Evolutionary conservation across 2,113 vertebrate genomes (phyloP).

Genomic region (Carassius auratus): DNA sequence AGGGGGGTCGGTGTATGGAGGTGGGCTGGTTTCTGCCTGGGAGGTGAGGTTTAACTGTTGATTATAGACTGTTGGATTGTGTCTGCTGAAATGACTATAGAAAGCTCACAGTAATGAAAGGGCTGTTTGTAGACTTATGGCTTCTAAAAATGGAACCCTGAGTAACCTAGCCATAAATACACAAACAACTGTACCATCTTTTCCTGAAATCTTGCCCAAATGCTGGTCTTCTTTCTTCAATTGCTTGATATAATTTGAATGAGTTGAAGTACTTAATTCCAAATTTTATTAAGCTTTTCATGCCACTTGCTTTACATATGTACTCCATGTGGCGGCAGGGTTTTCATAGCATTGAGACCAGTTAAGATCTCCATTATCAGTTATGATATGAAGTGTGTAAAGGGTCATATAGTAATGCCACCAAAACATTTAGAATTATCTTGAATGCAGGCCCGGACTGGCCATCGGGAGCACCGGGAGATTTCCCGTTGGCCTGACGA

Average conservation of each 20-base stretch:
- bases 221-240: background rate
- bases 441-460: no score
- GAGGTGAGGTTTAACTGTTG: slow-evolving; percentile 78
- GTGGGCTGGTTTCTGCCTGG: slow-evolving; percentile 65
- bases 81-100: slow-evolving; percentile 78
- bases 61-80: slow-evolving; percentile 71
- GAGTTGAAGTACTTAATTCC: background rate
- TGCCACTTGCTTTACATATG: background rate
- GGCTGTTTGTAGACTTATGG: slow-evolving; percentile 68
- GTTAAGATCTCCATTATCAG: no score
- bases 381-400: no score
- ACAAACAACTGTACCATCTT: slow-evolving; percentile 41
- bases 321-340: background rate
- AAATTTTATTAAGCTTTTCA: background rate
- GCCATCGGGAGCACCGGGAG: no score
- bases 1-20: slow-evolving; percentile 46
- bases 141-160: slow-evolving; percentile 73
- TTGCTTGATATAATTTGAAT: background rate
- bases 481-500: no score
- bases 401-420: no score
- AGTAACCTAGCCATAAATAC: slow-evolving; percentile 64
- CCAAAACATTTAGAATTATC: no score
- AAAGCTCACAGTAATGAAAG: slow-evolving; percentile 79
- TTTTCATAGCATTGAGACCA: background rate
- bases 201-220: background rate